A percentile compares a stretch with the other conserved stretches of the same genome.
Conservation (phyloP, 2,888 invertebrate species). For the Chymomyza procnemis region DNA sequence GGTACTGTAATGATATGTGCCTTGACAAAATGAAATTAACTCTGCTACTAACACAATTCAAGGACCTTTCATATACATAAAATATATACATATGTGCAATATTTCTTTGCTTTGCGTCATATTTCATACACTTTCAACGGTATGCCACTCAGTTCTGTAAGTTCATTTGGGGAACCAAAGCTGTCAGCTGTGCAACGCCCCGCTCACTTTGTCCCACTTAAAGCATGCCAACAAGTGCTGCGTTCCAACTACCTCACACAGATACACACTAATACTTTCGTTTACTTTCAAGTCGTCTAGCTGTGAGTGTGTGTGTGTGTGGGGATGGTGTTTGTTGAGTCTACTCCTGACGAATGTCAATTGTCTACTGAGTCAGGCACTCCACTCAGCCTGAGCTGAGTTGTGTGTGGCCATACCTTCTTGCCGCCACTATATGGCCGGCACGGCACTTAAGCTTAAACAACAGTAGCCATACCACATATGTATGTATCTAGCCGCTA, state of each 20-base stretch:
- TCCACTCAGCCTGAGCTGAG: slow-evolving; percentile 32
- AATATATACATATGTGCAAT: too few species aligned
- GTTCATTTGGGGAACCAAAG: neutral
- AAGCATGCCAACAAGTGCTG: neutral
- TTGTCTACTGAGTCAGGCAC: slow-evolving; percentile 28
- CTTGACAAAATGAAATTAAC: neutral
- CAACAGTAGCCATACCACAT: slow-evolving; percentile 15
- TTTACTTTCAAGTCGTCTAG: neutral
- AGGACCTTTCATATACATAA: neutral
- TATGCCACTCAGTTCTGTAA: neutral
- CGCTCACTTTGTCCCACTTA: neutral
- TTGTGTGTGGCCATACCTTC: too few species aligned
- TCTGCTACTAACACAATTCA: neutral
- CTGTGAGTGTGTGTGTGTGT: neutral
- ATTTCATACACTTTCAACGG: neutral
- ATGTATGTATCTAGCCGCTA: neutral
- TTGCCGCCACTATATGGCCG: slow-evolving; percentile 44
- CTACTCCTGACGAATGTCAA: slow-evolving; percentile 50
- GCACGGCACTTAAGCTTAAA: slow-evolving; percentile 43
- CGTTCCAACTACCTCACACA: neutral
- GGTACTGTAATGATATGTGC: neutral
- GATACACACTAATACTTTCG: neutral
- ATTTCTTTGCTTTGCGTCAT: neutral
- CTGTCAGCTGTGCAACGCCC: neutral
- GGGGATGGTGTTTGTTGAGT: neutral